Base-by-base conservation (phyloP, 2,797 vertebrate genomes). In the Hyperoplus lanceolatus region DNA sequence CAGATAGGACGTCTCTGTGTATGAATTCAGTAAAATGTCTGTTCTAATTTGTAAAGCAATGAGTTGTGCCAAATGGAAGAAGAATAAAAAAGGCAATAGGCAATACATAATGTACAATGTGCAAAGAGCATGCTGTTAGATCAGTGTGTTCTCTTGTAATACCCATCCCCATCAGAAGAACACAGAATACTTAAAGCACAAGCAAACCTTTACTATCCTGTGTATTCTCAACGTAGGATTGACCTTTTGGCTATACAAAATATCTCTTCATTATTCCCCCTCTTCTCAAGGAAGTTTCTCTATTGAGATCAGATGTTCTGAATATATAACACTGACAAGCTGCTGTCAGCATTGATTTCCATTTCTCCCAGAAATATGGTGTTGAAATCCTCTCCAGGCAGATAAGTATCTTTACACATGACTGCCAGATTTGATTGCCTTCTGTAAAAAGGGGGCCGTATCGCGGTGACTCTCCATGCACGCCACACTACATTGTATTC, bases 361-460 rank as follows among this genome's bases (percentile, higher is more conserved):
- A 93, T 94, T 94, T 92, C 90, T 92, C 86, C 71, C 77, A 90
- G 93, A 95, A 95, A 96, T 94, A 94, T 92, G 92, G 90, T 93
- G 93, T 92, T 95, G 91, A 95, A 94, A 93, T 94, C 92, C 92
- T 95, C 94, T 94, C 93, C 90, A 92, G 94, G 95, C 92, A 95
- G 92, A 95, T 94, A 93, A 95, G 94, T 94, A 95, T 94, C 94
- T 95, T 95, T 95, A 94, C 95, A 95, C 93, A 93, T 95, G 94
- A 94, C 92, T 94, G 92, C 93, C 93, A 94, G 92, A 94, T 95
- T 94, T 95, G 94, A 95, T 95, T 95, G 94, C 93, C 89, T 95
- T 94, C 92, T 94, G 94, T 93, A 92, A 91, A 29, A 59, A 90
- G 89, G 88, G 85, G 90, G 85, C 88, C 75, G 89, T 89, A 82